phyloP scores from a whole-genome alignment of 2,113 vertebrate species.

The Scomber colias region DNA sequence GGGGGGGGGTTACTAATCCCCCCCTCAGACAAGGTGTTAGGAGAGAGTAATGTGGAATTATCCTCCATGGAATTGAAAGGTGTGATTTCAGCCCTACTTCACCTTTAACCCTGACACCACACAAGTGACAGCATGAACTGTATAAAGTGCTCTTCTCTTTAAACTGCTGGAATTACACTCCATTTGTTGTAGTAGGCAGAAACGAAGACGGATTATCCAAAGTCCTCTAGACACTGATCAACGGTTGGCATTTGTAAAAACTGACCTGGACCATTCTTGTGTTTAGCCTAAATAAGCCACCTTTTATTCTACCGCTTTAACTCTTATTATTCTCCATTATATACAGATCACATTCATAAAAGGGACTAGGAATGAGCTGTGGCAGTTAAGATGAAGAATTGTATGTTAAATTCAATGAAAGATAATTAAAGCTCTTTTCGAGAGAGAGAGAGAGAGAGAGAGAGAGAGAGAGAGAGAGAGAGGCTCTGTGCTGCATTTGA shows the following conservation, averaged over 20 bases:
- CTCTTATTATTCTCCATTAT: too few species aligned
- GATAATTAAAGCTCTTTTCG: too few species aligned
- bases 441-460: too few species aligned
- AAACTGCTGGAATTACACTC: conserved; percentile 13
- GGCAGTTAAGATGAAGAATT: too few species aligned
- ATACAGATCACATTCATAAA: too few species aligned
- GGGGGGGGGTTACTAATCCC: conserved; percentile 34
- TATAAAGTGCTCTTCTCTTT: conserved; percentile 34
- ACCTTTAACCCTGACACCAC: conserved; percentile 29
- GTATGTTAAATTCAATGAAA: too few species aligned
- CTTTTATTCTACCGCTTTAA: too few species aligned
- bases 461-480: too few species aligned
- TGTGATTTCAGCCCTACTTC: conserved; percentile 18
- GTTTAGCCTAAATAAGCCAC: too few species aligned
- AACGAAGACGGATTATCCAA: neutral
- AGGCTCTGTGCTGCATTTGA: too few species aligned
- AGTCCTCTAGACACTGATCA: neutral
- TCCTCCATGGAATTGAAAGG: conserved; percentile 45
- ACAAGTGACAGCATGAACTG: neutral
- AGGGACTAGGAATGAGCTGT: too few species aligned
- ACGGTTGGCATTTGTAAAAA: neutral
- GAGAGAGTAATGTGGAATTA: conserved; percentile 29
- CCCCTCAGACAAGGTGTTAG: conserved; percentile 35
- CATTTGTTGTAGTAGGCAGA: neutral
- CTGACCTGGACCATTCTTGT: neutral